Evolutionary conservation across 1,140 invertebrate genomes (phyloP).

Genomic region (Procambarus virginalis): DNA sequence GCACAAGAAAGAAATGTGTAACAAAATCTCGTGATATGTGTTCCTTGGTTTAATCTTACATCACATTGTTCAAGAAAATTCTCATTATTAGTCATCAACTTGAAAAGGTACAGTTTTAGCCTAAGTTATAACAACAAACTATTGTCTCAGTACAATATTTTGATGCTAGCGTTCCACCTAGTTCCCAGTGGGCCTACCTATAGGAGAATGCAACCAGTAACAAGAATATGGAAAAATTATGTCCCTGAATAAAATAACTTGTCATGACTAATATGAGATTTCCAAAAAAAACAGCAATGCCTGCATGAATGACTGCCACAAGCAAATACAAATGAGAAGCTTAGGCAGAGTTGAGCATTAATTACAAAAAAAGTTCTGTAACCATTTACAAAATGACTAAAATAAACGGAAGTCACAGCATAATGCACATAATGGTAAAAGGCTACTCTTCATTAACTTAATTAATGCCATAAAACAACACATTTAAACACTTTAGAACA

Average conservation of each 20-base stretch:
- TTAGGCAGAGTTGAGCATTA: not conserved
- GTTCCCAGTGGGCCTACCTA: too few relatives aligned
- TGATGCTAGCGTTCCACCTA: too few relatives aligned
- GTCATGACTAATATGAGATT: too few relatives aligned
- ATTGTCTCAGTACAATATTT: not conserved
- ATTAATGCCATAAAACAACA: not conserved
- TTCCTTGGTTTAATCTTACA: slow-evolving; percentile 25
- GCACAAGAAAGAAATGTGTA: not conserved
- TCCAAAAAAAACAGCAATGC: not conserved
- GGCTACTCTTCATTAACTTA: not conserved
- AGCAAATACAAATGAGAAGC: not conserved
- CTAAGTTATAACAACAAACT: not conserved
- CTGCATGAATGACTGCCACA: not conserved
- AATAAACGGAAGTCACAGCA: not conserved
- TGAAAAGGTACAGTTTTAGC: not conserved
- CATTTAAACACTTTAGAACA: not conserved
- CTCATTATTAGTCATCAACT: not conserved
- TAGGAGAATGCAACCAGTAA: too few relatives aligned
- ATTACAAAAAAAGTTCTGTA: not conserved
- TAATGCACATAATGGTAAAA: too few relatives aligned
- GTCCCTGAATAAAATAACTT: too few relatives aligned
- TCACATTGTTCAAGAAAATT: slow-evolving; percentile 14
- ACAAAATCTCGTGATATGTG: slow-evolving; percentile 21
- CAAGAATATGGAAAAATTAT: too few relatives aligned
- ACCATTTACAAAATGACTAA: not conserved